Percentiles rank a stretch among this genome's conserved stretches.
These are phyloP conservation scores for Psophia crepitans DNA, from an alignment of 2,113 vertebrate genomes.

Conservation along the genomic window DNA sequence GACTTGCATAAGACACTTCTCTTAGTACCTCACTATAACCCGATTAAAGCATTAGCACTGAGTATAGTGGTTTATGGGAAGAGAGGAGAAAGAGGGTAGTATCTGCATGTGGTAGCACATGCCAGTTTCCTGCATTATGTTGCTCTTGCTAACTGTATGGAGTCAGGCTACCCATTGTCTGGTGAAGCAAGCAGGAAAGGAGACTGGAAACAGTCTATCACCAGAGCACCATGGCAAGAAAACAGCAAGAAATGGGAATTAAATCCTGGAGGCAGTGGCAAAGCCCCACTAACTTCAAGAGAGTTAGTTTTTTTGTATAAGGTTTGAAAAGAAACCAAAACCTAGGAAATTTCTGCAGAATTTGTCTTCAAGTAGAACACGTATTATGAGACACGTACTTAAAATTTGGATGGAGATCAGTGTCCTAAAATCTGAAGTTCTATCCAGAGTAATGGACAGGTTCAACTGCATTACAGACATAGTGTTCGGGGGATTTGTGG, in stretches of 20 bases:
- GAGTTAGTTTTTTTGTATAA: neutral
- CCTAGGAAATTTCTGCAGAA: neutral
- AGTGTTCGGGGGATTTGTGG: neutral
- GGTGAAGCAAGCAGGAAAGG: neutral
- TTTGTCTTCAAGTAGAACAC: neutral
- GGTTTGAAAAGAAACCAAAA: neutral
- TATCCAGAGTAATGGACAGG: neutral
- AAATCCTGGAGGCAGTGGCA: neutral
- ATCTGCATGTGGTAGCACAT: rapidly evolving
- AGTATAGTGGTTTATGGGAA: neutral
- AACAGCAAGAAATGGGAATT: neutral
- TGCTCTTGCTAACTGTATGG: neutral
- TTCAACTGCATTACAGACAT: neutral
- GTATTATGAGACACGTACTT: neutral
- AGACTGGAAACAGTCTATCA: neutral
- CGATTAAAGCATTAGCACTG: neutral
- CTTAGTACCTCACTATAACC: neutral
- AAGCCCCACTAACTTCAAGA: neutral
- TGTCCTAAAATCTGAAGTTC: neutral
- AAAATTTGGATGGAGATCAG: neutral
- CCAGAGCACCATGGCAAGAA: neutral
- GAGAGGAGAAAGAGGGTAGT: neutral
- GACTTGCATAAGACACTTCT: neutral
- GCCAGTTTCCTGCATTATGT: neutral
- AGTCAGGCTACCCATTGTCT: neutral